phyloP scores from a whole-genome alignment of 2,113 vertebrate genomes.

The Ptilonorhynchus violaceus region DNA sequence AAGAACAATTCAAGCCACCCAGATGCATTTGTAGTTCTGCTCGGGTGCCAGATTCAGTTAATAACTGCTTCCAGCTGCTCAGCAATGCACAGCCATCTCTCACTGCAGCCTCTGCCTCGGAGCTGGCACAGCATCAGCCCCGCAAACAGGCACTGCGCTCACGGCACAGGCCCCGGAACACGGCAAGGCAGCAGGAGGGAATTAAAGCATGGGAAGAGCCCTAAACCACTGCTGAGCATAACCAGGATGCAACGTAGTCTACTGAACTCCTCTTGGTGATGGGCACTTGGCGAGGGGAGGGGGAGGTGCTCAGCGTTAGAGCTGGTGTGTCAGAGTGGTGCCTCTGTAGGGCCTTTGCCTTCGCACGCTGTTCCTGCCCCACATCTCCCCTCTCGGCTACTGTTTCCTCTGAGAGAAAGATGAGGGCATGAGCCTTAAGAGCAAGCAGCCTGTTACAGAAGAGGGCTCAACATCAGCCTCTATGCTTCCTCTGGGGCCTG shows the following conservation, averaged over 20 bases:
- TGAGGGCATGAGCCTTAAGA: background rate
- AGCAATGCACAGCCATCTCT: background rate
- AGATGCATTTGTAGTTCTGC: conserved; percentile 1
- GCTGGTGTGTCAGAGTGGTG: no score
- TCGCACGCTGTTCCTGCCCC: rapidly evolving
- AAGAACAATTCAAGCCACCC: conserved; percentile 35
- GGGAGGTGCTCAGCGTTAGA: background rate
- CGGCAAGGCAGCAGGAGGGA: background rate
- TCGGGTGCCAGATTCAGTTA: background rate
- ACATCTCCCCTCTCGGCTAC: background rate
- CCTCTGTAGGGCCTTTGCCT: background rate
- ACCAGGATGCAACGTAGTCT: rapidly evolving
- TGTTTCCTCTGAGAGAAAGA: background rate
- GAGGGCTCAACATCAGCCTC: background rate
- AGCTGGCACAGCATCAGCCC: background rate
- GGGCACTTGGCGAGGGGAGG: rapidly evolving
- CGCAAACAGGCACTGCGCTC: rapidly evolving
- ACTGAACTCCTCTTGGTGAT: background rate
- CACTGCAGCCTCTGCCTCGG: background rate
- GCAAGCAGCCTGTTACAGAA: background rate
- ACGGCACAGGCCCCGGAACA: background rate
- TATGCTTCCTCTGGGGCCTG: background rate
- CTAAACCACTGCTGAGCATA: background rate
- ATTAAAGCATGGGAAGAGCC: background rate
- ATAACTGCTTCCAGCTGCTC: conserved; percentile 32